Conservation (phyloP, 2,888 invertebrate species). For the Augiades crinisus region DNA sequence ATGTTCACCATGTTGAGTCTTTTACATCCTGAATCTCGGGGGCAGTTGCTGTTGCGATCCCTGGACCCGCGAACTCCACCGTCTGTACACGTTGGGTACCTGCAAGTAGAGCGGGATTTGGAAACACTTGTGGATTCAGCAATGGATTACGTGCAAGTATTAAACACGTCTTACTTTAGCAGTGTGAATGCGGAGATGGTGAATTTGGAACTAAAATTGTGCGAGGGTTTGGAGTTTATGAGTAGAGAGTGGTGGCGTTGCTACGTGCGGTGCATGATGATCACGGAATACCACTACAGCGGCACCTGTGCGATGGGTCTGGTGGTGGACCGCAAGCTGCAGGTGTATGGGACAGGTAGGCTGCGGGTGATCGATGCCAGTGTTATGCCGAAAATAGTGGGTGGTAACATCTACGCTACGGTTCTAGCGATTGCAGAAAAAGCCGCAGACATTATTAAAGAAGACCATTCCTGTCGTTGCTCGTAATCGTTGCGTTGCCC, state of each 20-base stretch:
- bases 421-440: constrained; percentile 91
- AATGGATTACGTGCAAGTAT: constrained; percentile 39
- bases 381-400: constrained; percentile 87
- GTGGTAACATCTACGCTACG: constrained; percentile 89
- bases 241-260: constrained; percentile 39
- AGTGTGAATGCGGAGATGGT: constrained; percentile 34
- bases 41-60: constrained; percentile 40
- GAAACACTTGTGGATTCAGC: constrained; percentile 40
- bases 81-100: constrained; percentile 35
- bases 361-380: constrained; percentile 86
- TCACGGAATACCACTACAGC: constrained; percentile 40
- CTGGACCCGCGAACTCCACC: constrained; percentile 39
- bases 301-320: constrained; percentile 45
- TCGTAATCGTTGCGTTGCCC: too few species aligned
- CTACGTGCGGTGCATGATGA: constrained; percentile 38
- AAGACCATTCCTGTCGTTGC: not conserved
- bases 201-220: constrained; percentile 36
- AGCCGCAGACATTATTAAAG: constrained; percentile 88
- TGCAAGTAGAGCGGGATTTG: constrained; percentile 38
- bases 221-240: constrained; percentile 23
- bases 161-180: constrained; percentile 39
- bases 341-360: constrained; percentile 36
- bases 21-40: constrained; percentile 41
- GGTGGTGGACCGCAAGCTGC: constrained; percentile 40
- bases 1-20: constrained; percentile 30